These are phyloP conservation scores for Antechinus flavipes DNA, from an alignment of 2,113 vertebrate genomes.

Conservation along the genomic window DNA sequence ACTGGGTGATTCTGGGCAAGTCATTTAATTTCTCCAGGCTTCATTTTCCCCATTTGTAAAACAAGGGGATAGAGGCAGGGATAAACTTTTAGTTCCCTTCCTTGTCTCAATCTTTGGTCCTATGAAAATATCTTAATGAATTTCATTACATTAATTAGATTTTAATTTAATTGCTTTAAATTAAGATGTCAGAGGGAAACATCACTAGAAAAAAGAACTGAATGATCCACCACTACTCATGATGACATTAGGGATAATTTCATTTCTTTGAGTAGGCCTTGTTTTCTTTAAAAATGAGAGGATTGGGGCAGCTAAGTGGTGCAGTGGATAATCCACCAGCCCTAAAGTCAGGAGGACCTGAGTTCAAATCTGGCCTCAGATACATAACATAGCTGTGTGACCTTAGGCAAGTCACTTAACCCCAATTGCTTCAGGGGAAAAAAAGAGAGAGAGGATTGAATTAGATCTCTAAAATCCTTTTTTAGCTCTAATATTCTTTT, in stretches of 20 bases:
- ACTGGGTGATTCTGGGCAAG: background rate
- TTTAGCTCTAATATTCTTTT: background rate
- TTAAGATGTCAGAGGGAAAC: background rate
- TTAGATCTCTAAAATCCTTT: background rate
- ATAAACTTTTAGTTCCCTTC: background rate
- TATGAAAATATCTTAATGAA: background rate
- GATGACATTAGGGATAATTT: background rate
- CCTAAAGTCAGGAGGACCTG: too few species aligned
- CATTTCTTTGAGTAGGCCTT: background rate
- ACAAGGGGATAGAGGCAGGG: background rate
- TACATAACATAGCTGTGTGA: too few species aligned
- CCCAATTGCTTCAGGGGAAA: too few species aligned
- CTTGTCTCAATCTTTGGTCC: background rate
- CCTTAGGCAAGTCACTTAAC: too few species aligned
- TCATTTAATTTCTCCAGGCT: background rate
- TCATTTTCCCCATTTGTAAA: background rate
- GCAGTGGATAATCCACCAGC: too few species aligned
- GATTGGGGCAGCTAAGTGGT: background rate
- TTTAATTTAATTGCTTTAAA: slow-evolving; percentile 1
- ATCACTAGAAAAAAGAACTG: slow-evolving; percentile 43
- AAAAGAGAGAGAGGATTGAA: background rate
- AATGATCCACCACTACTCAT: slow-evolving; percentile 9
- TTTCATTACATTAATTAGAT: background rate
- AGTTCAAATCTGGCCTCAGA: too few species aligned
- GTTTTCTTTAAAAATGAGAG: background rate